A percentile compares a stretch with the other conserved stretches of the same genome.
These are phyloP conservation scores for Manis javanica DNA, from an alignment of 2,797 vertebrate genomes.

Conservation along the genomic window DNA sequence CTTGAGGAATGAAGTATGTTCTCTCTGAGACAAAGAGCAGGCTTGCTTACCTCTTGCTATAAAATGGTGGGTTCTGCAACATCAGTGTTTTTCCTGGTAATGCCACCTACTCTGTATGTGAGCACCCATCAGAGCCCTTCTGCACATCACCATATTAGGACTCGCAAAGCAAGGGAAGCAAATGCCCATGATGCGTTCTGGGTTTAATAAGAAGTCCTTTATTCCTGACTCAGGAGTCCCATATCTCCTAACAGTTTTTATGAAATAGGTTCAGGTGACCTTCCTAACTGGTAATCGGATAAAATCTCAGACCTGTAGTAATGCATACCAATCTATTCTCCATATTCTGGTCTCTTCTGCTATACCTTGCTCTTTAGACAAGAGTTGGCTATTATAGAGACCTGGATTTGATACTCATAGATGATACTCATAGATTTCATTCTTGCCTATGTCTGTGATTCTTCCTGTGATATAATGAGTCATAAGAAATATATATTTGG, in stretches of 20 bases:
- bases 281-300: not conserved
- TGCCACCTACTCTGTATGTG: rapidly evolving
- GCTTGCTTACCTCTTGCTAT: not conserved
- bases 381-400: not conserved
- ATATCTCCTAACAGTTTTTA: not conserved
- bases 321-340: not conserved
- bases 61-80: not conserved
- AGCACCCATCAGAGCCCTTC: not conserved
- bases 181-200: not conserved
- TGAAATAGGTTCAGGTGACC: not conserved
- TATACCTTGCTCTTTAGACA: not conserved
- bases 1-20: not conserved
- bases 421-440: not conserved
- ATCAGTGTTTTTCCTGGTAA: not conserved
- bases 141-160: not conserved
- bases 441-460: not conserved
- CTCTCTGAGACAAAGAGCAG: not conserved
- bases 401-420: too few species aligned
- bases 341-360: not conserved
- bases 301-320: not conserved
- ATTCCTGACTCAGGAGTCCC: not conserved
- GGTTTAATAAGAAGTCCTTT: not conserved
- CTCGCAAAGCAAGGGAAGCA: not conserved
- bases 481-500: too few species aligned
- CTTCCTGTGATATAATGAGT: not conserved